Conservation (phyloP, 2,113 vertebrate species). For the Colinus virginianus region DNA sequence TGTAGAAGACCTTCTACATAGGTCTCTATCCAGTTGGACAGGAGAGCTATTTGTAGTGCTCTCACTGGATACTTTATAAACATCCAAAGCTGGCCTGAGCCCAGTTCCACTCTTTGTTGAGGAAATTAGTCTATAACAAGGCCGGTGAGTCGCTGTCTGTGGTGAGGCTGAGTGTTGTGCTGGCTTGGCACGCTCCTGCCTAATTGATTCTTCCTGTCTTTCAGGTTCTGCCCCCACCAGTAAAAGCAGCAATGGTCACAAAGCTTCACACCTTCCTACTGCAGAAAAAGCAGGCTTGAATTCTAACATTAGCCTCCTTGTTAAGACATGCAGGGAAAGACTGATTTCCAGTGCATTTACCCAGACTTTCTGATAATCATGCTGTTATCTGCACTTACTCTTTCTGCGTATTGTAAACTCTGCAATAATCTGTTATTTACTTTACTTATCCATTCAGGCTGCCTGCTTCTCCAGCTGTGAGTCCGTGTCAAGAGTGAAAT, state of each 20-base stretch:
- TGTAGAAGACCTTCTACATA: background rate
- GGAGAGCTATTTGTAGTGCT: background rate
- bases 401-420: background rate
- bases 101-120: background rate
- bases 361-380: background rate
- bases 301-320: background rate
- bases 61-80: background rate
- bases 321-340: background rate
- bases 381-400: background rate
- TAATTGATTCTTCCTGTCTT: background rate
- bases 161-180: background rate
- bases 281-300: background rate
- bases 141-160: background rate
- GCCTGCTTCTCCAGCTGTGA: background rate
- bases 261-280: background rate
- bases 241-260: background rate
- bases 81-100: background rate
- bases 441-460: background rate
- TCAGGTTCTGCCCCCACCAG: background rate
- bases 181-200: background rate
- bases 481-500: background rate
- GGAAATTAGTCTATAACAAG: slow-evolving; percentile 48
- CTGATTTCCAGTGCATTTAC: background rate
- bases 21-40: background rate
- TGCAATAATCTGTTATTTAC: background rate